Evolutionary conservation across 2,888 invertebrate species (phyloP), one percentile per base, ranked within the genome.

Genomic region (Heliconius ismenius): DNA sequence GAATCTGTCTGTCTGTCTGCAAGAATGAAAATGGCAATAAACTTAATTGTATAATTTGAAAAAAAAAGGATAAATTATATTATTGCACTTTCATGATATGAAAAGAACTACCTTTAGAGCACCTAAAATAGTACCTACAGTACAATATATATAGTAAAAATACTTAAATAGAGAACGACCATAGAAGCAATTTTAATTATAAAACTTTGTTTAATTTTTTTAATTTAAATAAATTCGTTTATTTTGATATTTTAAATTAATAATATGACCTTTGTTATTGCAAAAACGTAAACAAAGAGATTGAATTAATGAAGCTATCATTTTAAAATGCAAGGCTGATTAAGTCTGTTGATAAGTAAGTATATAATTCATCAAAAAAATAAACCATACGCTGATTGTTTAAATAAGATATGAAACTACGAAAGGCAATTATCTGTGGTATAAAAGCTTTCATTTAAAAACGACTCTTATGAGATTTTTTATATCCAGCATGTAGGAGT

Each of bases 251-350:
- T 62, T 73, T 62, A 62, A 63, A 73, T 73, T 64, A 63, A 62
- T 43, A 43, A 63, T 43, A 43, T 49, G 63, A 62, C 62, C 62
- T 63, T 73, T 63, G 43, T 49, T 63, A 64, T 68, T 75, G 24
- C 36, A 67, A 54, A 26, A 26, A 75, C 28, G 32, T 58, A 54
- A 58, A 36, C 65, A 60, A 68, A 36, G 70, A 58, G 58, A 15
- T 70, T 32, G 58, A 70, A 60, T 75, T 74, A 74, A 75, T 75
- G 60, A 75, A 67, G 68, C 68, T 60, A 76, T 79, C 76, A 76
- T 62, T 76, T 73, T 65, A n/a, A 54, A 62, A 67, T 73, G 74
- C 77, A 75, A 79, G 68, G 60, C 39, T 75, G 74, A 75, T 75
- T 75, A 24, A 67, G 70, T 67, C 60, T n/a, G 21, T 58, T 68